Base-by-base conservation (phyloP, 2,888 invertebrate species). In the Polydrusus tereticollis region DNA sequence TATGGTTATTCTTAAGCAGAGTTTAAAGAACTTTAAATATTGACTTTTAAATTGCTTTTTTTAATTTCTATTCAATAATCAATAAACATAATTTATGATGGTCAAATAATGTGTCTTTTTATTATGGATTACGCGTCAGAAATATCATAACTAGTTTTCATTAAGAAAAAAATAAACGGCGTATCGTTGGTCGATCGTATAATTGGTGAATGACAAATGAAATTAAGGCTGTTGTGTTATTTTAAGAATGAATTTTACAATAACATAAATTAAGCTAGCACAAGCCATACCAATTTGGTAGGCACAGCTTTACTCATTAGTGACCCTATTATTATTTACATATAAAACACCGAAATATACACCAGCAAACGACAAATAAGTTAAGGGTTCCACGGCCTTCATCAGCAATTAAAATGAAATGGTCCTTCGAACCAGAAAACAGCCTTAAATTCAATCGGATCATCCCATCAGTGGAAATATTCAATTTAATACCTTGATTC, bases 401-500 rank as follows among this genome's bases (percentile, higher is more conserved):
- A n/a, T n/a, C n/a, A n/a, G n/a, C n/a, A n/a, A n/a, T n/a, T n/a
- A n/a, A n/a, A n/a, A n/a, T n/a, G n/a, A n/a, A n/a, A n/a, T n/a
- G n/a, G n/a, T n/a, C n/a, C 10, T 33, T 5, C 10, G 33, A 33
- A 33, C 10, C 6, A 26, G 20, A 26, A 50, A 50, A 26, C 50
- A 50, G 50, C 50, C 50, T 50, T 50, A 50, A 23, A n/a, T 12
- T 7, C 8, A 26, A 50, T 50, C 50, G 33, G 7, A 26, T 38
- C 62, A 18, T 23, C 23, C 26, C 29, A 66, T 43, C 65, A 23
- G 21, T 50, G 33, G 18, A 59, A 69, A 69, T 63, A 69, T 12
- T 63, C 55, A 69, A 69, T 69, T 69, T 69, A 62, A 14, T 29
- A 57, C 36, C 57, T 57, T 43, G 69, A 69, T 63, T 57, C 43